Conservation (phyloP, 1,140 invertebrate species). For the Drosophila carrolli region DNA sequence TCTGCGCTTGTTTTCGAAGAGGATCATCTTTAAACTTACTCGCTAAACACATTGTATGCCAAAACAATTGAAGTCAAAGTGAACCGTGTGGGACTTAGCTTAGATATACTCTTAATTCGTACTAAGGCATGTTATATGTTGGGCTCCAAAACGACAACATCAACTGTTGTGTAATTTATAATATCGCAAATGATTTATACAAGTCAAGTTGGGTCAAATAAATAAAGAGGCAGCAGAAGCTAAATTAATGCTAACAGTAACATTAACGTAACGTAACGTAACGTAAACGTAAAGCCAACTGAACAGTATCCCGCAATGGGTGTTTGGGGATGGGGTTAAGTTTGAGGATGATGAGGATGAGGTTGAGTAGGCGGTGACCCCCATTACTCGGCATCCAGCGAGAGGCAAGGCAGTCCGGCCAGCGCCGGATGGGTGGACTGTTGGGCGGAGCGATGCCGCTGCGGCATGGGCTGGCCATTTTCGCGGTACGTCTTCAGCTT, state of each 20-base stretch:
- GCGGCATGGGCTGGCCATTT: slow-evolving; percentile 70
- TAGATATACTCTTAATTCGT: slow-evolving; percentile 62
- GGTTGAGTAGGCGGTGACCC: slow-evolving; percentile 9
- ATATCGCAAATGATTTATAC: slow-evolving; percentile 43
- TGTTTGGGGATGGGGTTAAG: slow-evolving; percentile 1
- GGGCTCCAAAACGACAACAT: slow-evolving; percentile 57
- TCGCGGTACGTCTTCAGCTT: slow-evolving; percentile 83
- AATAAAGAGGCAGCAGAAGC: slow-evolving; percentile 31
- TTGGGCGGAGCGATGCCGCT: slow-evolving; percentile 61
- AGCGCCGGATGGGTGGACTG: slow-evolving; percentile 32
- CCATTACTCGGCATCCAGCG: slow-evolving; percentile 35
- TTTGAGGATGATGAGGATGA: neutral
- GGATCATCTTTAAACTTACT: slow-evolving; percentile 21
- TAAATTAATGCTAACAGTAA: slow-evolving; percentile 41
- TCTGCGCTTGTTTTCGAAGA: slow-evolving; percentile 14
- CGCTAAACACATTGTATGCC: slow-evolving; percentile 39
- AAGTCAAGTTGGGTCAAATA: slow-evolving; percentile 48
- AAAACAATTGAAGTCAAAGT: slow-evolving; percentile 26
- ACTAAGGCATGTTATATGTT: slow-evolving; percentile 62
- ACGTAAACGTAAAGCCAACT: slow-evolving; percentile 29
- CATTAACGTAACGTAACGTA: slow-evolving; percentile 35
- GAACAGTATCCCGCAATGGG: slow-evolving; percentile 20
- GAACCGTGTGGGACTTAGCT: slow-evolving; percentile 45
- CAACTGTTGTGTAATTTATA: slow-evolving; percentile 40
- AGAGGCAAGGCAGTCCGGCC: slow-evolving; percentile 32